Evolutionary conservation across 2,113 vertebrate genomes (phyloP).

Genomic region (Microcebus murinus): DNA sequence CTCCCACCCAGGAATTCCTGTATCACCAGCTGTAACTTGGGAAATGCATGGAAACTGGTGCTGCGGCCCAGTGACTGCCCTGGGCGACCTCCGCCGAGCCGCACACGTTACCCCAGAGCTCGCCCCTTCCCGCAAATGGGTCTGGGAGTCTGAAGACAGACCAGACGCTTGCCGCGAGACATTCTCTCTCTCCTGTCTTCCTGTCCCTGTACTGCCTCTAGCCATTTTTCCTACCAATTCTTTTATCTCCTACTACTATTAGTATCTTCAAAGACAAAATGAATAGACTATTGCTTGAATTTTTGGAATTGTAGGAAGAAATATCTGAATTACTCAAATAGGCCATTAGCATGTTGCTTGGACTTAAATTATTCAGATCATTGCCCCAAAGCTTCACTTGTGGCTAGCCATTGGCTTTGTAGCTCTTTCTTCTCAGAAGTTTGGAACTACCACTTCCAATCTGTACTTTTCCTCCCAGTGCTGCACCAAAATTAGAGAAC

Average conservation of each 20-base stretch:
- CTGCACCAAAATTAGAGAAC: not conserved
- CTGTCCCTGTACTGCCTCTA: not conserved
- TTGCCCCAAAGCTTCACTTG: not conserved
- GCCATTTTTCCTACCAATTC: not conserved
- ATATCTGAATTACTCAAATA: not conserved
- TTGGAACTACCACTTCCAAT: not conserved
- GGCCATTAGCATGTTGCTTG: not conserved
- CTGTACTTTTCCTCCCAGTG: not conserved
- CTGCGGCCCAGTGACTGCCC: rapidly evolving
- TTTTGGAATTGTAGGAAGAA: not conserved
- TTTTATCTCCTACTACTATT: not conserved
- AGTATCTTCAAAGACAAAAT: not conserved
- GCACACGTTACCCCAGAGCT: no score
- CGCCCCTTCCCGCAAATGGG: not conserved
- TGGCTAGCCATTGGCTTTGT: not conserved
- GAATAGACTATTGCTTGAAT: not conserved
- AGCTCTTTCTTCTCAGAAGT: not conserved
- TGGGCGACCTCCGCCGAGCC: not conserved
- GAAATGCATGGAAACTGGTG: not conserved
- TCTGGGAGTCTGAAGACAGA: not conserved
- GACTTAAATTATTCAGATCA: not conserved
- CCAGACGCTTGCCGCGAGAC: not conserved
- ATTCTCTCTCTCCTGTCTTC: not conserved
- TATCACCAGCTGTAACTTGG: not conserved
- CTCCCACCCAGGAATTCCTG: not conserved